Base-by-base conservation (phyloP, 1,140 invertebrate species). In the Panulirus ornatus region DNA sequence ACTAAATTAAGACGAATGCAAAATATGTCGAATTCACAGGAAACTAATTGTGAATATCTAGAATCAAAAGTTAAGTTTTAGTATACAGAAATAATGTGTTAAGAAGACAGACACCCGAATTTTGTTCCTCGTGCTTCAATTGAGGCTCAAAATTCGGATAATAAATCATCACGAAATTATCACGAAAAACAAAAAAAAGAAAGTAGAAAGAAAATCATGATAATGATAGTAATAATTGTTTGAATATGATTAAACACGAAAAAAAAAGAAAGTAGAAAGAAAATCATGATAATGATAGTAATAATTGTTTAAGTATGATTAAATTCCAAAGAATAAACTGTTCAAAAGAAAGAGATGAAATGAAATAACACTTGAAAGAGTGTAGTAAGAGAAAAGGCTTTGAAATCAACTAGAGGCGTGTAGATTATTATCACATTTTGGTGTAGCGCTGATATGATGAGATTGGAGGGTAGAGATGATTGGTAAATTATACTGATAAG, bases 81-180 rank as follows among this genome's bases (percentile, higher is more conserved):
- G 19, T 38, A 22, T 75, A 3, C 30, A 36, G 27, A 66, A 42
- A 84, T 19, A 70, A 76, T 75, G 22, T 30, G 16, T 51, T 11
- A 47, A 47, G 47, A 6, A 75, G n/a, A 76, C 8, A 11, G 27
- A 51, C 47, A 88, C 47, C 76, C 85, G 85, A 88, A 11, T 44
- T 47, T 81, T 88, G 85, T 27, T 79, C 85, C 85, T 81, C 85
- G 34, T 88, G 85, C 85, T 88, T 88, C 85, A 88, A 19, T 42
- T 88, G 85, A 88, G 85, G 85, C 36, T 78, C 85, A 88, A 81
- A 66, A 81, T 79, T 79, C 85, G 85, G 75, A 88, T 75, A 42
- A 71, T n/a, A 47, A 30, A 11, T 40, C 27, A 19, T 47, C 27
- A 36, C 73, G 30, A 54, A 1, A 16, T 14, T 44, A 84, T 42